Evolutionary conservation across 2,888 invertebrate species (phyloP).

Genomic region (Drosophila birchii): DNA sequence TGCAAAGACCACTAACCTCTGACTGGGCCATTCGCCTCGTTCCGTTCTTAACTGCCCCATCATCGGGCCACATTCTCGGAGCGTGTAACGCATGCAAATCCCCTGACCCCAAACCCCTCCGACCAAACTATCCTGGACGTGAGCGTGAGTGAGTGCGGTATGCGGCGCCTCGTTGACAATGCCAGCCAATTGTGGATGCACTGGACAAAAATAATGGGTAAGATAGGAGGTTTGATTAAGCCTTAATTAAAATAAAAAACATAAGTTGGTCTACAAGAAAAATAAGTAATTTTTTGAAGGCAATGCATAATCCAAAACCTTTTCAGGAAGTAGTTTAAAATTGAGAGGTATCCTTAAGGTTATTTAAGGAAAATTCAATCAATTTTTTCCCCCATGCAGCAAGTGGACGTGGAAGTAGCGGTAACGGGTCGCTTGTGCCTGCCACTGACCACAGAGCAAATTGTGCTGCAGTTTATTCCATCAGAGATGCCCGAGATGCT

Average conservation of each 20-base stretch:
- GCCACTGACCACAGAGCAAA: constrained; percentile 57
- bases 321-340: too few relatives aligned
- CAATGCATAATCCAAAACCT: too few relatives aligned
- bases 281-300: too few relatives aligned
- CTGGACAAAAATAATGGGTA: constrained; percentile 2
- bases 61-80: constrained; percentile 10
- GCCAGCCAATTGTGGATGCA: constrained; percentile 54
- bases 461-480: constrained; percentile 56
- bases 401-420: constrained; percentile 2
- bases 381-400: too few relatives aligned
- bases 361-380: too few relatives aligned
- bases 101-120: constrained; percentile 11
- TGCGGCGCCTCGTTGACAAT: constrained; percentile 62
- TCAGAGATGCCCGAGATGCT: constrained; percentile 51
- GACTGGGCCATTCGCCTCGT: constrained; percentile 12
- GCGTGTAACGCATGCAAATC: constrained; percentile 45
- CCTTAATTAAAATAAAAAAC: fast-evolving
- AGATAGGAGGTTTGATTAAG: background rate
- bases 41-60: constrained; percentile 23
- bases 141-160: constrained; percentile 50
- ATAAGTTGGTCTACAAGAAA: background rate
- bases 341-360: too few relatives aligned
- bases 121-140: constrained; percentile 9
- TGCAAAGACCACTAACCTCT: constrained; percentile 12
- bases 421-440: constrained; percentile 22